Percentiles rank a stretch among this genome's conserved stretches.
phyloP scores from a whole-genome alignment of 2,797 vertebrate species.

The Phoxinus dragarum region DNA sequence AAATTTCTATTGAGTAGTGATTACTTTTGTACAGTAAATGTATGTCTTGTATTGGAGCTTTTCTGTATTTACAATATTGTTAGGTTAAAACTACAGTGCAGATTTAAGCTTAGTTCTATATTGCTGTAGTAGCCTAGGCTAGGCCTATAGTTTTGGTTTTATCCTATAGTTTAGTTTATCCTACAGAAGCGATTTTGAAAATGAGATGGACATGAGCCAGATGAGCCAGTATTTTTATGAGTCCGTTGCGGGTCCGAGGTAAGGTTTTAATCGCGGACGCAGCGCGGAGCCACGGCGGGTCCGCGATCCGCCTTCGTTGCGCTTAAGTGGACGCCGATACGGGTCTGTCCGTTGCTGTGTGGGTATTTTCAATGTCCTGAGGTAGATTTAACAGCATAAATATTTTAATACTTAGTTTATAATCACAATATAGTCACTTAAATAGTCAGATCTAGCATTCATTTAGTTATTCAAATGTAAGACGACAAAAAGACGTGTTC shows the following conservation, averaged over 20 bases:
- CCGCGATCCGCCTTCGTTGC: neutral
- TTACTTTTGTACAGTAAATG: constrained; percentile 1
- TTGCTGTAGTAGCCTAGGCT: neutral
- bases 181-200: neutral
- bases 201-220: neutral
- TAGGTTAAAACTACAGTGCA: neutral
- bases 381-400: too few relatives aligned
- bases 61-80: neutral
- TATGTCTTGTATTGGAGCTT: neutral
- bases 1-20: neutral
- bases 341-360: neutral
- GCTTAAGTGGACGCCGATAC: neutral
- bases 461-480: too few relatives aligned
- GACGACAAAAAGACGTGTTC: too few relatives aligned
- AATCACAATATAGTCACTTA: too few relatives aligned
- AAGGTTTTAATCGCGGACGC: neutral
- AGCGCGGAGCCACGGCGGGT: neutral
- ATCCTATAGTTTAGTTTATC: neutral
- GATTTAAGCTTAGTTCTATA: neutral
- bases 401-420: too few relatives aligned
- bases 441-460: too few relatives aligned
- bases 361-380: too few relatives aligned
- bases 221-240: neutral
- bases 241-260: neutral
- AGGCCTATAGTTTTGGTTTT: neutral